Conservation (phyloP, 92 coral and sea anemone genomes). For the Anthopleura xanthogrammica region DNA sequence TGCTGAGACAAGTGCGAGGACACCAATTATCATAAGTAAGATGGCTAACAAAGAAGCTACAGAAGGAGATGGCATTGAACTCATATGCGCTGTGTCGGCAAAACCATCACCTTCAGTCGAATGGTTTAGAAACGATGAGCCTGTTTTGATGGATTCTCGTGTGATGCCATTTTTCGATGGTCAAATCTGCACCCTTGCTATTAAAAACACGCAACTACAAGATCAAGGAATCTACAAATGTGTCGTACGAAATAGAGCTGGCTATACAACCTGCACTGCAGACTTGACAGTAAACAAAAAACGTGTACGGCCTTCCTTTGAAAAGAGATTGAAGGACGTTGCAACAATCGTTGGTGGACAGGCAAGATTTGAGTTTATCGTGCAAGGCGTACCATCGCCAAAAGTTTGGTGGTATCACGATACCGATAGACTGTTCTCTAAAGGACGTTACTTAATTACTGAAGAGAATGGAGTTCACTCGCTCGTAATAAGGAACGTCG, state of each 20-base stretch:
- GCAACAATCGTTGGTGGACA: conserved; percentile 51
- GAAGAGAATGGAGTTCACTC: conserved; percentile 60
- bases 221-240: conserved; percentile 86
- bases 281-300: conserved; percentile 59
- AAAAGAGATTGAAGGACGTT: conserved; percentile 56
- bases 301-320: conserved; percentile 45
- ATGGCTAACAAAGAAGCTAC: conserved; percentile 38
- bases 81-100: conserved; percentile 82
- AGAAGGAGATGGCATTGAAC: conserved; percentile 61
- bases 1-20: conserved; percentile 7
- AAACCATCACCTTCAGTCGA: conserved; percentile 63
- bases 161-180: conserved; percentile 51
- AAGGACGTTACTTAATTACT: conserved; percentile 53
- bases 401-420: conserved; percentile 75
- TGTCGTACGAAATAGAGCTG: conserved; percentile 71
- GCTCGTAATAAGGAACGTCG: conserved; percentile 56
- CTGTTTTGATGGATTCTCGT: conserved; percentile 47
- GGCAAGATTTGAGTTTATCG: conserved; percentile 40
- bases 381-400: conserved; percentile 64
- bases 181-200: conserved; percentile 43
- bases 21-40: conserved; percentile 10
- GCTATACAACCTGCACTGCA: conserved; percentile 66
- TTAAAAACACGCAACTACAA: conserved; percentile 38
- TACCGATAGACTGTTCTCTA: conserved; percentile 37
- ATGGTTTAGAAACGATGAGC: conserved; percentile 82